Conservation (phyloP, 2,888 invertebrate species). For the Stenotaenia linearis region DNA sequence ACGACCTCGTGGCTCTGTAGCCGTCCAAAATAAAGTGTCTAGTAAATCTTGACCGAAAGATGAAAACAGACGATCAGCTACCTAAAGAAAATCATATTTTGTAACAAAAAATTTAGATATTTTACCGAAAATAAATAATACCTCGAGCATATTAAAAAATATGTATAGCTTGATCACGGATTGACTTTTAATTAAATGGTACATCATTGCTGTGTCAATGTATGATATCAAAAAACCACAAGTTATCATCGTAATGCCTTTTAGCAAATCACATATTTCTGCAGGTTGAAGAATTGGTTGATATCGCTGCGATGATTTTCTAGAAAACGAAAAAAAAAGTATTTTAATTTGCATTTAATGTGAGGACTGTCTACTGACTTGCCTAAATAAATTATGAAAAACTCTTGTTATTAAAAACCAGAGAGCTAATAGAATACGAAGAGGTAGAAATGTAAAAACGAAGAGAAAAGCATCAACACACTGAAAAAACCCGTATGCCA, state of each 20-base stretch:
- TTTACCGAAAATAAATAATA: conserved; percentile 45
- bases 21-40: conserved; percentile 97
- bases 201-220: conserved; percentile 96
- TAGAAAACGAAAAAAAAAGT: not conserved
- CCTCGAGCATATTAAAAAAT: conserved; percentile 99
- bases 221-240: conserved; percentile 80
- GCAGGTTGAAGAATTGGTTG: conserved; percentile 67
- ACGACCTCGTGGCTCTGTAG: conserved; percentile 83
- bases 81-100: conserved; percentile 42
- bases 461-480: conserved; percentile 96
- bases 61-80: conserved; percentile 87
- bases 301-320: conserved; percentile 43
- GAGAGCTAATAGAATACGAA: conserved; percentile 80
- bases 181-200: conserved; percentile 83
- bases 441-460: conserved; percentile 93
- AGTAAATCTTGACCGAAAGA: conserved; percentile 97
- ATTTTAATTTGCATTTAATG: too few species aligned
- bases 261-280: conserved; percentile 92
- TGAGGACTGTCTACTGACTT: not conserved
- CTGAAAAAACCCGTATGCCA: conserved; percentile 78
- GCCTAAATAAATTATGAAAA: conserved; percentile 51
- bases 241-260: conserved; percentile 77
- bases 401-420: conserved; percentile 72
- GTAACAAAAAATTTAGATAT: not conserved
- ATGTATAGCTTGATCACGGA: conserved; percentile 98